Evolutionary conservation across 2,888 invertebrate genomes (phyloP).

Genomic region (Himalopsyche japonica): DNA sequence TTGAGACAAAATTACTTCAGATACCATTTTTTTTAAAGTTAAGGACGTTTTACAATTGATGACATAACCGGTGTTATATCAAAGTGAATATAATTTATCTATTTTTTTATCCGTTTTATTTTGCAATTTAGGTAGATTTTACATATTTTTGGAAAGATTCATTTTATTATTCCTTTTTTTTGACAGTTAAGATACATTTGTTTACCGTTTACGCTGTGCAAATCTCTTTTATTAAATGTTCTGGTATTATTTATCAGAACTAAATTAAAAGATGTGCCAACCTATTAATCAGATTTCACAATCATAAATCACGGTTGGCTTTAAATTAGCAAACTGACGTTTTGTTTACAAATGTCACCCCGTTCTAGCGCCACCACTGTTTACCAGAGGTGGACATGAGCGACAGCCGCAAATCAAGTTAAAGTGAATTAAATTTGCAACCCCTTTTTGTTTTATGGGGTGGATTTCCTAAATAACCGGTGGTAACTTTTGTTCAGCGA

Average conservation of each 20-base stretch:
- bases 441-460: slow-evolving; percentile 27
- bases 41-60: too few relatives aligned
- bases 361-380: not conserved
- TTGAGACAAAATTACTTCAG: too few relatives aligned
- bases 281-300: not conserved
- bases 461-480: slow-evolving; percentile 12
- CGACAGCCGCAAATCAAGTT: slow-evolving; percentile 31
- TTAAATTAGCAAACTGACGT: not conserved
- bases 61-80: too few relatives aligned
- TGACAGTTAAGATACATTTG: too few relatives aligned
- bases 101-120: too few relatives aligned
- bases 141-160: too few relatives aligned
- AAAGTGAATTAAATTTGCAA: slow-evolving; percentile 31
- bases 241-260: not conserved
- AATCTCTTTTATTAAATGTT: too few relatives aligned
- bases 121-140: too few relatives aligned
- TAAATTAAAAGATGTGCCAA: not conserved
- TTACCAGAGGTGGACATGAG: slow-evolving; percentile 16
- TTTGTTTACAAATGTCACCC: not conserved
- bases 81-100: too few relatives aligned
- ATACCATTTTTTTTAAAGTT: too few relatives aligned
- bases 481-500: not conserved
- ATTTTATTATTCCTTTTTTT: too few relatives aligned
- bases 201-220: too few relatives aligned
- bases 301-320: not conserved